Percentiles rank a stretch among this genome's conserved stretches.
Evolutionary conservation across 2,113 vertebrate genomes (phyloP).

Genomic region (Gopherus evgoodei): DNA sequence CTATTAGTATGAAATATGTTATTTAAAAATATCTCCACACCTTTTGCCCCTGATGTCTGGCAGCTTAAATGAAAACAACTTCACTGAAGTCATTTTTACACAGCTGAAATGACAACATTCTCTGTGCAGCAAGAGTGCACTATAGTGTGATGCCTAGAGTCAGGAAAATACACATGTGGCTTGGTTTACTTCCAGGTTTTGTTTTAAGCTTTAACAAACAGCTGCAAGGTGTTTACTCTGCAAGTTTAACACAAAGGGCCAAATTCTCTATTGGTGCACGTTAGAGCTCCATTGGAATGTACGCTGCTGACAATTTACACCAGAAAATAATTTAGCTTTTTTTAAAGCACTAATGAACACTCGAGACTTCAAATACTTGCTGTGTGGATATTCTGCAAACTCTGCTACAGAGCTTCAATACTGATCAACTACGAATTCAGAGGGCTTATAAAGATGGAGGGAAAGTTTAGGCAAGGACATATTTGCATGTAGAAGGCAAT

Average conservation of each 20-base stretch:
- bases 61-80: slow-evolving; percentile 61
- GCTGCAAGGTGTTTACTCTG: slow-evolving; percentile 62
- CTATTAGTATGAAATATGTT: slow-evolving; percentile 52
- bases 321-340: slow-evolving; percentile 46
- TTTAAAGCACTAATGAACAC: not conserved
- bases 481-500: not conserved
- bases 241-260: slow-evolving; percentile 27
- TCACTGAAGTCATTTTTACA: slow-evolving; percentile 69
- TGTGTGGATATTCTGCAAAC: slow-evolving; percentile 12
- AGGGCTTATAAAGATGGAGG: not conserved
- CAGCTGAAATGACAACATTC: slow-evolving; percentile 71
- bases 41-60: slow-evolving; percentile 55
- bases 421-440: not conserved
- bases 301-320: slow-evolving; percentile 1
- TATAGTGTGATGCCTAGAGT: slow-evolving; percentile 44
- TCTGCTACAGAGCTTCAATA: not conserved
- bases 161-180: slow-evolving; percentile 58
- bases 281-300: not conserved
- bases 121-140: slow-evolving; percentile 42
- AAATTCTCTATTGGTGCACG: slow-evolving; percentile 47
- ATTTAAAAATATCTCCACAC: slow-evolving; percentile 41
- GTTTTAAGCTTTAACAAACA: slow-evolving; percentile 53
- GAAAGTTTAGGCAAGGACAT: not conserved
- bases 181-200: slow-evolving; percentile 69
- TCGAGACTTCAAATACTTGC: not conserved